Conservation (phyloP, 2,113 vertebrate genomes). For the Microtus richardsoni region DNA sequence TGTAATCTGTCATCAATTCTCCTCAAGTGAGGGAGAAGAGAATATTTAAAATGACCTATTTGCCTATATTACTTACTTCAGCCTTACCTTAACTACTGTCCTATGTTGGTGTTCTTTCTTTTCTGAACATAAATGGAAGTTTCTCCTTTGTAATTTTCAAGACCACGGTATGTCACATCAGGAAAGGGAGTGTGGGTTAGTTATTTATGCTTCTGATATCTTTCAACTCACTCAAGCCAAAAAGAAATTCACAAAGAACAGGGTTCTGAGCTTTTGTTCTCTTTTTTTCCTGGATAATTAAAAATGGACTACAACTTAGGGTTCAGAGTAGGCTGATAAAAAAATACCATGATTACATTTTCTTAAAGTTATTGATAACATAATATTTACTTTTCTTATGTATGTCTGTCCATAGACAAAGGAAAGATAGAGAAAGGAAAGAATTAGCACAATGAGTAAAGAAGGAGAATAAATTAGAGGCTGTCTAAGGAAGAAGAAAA, state of each 20-base stretch:
- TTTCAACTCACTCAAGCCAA: not conserved
- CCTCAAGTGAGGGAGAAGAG: not conserved
- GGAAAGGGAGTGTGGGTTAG: not conserved
- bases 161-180: not conserved
- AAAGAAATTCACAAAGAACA: not conserved
- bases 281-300: not conserved
- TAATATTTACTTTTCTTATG: not conserved
- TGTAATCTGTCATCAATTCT: not conserved
- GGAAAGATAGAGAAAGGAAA: not conserved
- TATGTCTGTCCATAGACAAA: not conserved
- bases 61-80: not conserved
- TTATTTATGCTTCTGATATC: not conserved
- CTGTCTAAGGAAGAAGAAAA: not conserved
- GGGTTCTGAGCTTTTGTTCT: not conserved
- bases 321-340: not conserved
- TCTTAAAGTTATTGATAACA: not conserved
- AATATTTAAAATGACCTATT: not conserved
- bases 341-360: not conserved
- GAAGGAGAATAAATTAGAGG: not conserved
- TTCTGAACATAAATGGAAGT: not conserved
- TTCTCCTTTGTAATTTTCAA: not conserved
- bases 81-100: not conserved
- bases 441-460: not conserved
- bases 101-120: not conserved
- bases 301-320: not conserved